phyloP scores from a whole-genome alignment of 2,888 invertebrate genomes.

The Tuberolachnus salignus region DNA sequence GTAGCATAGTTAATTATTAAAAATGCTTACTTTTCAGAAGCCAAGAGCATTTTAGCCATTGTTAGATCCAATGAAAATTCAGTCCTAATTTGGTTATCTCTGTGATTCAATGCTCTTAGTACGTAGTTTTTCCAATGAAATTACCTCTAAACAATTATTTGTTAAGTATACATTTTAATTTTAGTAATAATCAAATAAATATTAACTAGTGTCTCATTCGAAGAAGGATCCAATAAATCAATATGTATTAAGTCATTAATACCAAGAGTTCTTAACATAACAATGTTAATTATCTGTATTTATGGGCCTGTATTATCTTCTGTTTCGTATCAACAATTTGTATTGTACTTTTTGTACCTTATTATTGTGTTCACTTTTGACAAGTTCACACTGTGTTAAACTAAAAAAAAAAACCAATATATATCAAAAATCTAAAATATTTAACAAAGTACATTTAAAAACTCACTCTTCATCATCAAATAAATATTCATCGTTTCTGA shows the following conservation, averaged over 20 bases:
- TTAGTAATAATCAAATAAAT: conserved; percentile 5
- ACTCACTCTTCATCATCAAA: conserved; percentile 87
- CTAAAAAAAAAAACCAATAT: conserved; percentile 65
- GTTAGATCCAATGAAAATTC: conserved; percentile 99
- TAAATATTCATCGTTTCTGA: conserved; percentile 93
- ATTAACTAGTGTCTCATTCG: conserved; percentile 80
- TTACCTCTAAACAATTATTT: conserved; percentile 63
- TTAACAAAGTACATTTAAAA: conserved; percentile 8
- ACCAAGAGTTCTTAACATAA: conserved; percentile 94
- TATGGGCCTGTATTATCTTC: conserved; percentile 98
- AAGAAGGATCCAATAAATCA: conserved; percentile 98
- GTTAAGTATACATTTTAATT: background rate
- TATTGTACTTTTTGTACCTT: conserved; percentile 75
- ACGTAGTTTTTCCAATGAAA: conserved; percentile 97
- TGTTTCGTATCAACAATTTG: conserved; percentile 89
- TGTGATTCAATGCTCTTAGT: conserved; percentile 95
- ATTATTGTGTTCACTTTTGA: conserved; percentile 87
- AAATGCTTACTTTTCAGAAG: conserved; percentile 82
- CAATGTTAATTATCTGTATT: conserved; percentile 94
- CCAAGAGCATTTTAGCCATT: conserved; percentile 98
- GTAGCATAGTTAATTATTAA: no score
- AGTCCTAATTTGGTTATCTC: conserved; percentile 91
- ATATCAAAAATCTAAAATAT: background rate
- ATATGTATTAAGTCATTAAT: conserved; percentile 98
- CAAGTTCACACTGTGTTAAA: conserved; percentile 83